These are phyloP conservation scores for Lasioglossum calceatum DNA, from an alignment of 2,888 invertebrate genomes.

Conservation along the genomic window DNA sequence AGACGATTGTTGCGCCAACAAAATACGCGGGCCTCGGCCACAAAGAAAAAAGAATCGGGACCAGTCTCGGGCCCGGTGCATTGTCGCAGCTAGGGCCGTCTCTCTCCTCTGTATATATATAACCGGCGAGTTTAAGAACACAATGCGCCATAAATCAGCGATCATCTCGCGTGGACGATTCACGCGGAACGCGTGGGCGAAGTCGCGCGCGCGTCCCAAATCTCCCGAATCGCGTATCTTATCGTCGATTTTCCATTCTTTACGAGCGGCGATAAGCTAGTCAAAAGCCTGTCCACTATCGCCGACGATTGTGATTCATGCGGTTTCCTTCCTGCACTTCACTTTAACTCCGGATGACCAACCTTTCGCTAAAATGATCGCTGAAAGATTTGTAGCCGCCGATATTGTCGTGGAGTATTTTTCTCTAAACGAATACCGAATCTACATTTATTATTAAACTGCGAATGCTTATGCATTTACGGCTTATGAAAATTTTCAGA, in stretches of 20 bases:
- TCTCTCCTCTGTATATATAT: constrained; percentile 50
- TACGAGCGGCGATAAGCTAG: constrained; percentile 36
- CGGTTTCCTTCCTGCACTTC: background rate
- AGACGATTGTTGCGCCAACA: constrained; percentile 73
- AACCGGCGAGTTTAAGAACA: constrained; percentile 70
- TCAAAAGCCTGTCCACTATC: constrained; percentile 6
- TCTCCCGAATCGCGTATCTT: constrained; percentile 41
- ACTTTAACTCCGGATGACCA: background rate
- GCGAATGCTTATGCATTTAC: no score
- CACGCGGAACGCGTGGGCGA: constrained; percentile 55
- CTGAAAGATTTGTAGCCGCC: background rate
- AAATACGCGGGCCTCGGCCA: constrained; percentile 61
- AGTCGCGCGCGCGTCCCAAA: constrained; percentile 52
- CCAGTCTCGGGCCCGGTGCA: constrained; percentile 36
- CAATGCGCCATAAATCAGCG: constrained; percentile 77
- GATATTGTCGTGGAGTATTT: background rate
- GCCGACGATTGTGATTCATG: constrained; percentile 47
- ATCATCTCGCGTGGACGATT: constrained; percentile 63
- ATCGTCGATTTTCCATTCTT: constrained; percentile 58
- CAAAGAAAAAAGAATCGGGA: constrained; percentile 62
- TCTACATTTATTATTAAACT: no score
- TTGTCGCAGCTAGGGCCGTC: constrained; percentile 53
- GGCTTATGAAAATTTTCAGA: no score
- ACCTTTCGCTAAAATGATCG: background rate
- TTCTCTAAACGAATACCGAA: background rate